Evolutionary conservation across 2,113 vertebrate genomes (phyloP).

Genomic region (Takifugu flavidus): DNA sequence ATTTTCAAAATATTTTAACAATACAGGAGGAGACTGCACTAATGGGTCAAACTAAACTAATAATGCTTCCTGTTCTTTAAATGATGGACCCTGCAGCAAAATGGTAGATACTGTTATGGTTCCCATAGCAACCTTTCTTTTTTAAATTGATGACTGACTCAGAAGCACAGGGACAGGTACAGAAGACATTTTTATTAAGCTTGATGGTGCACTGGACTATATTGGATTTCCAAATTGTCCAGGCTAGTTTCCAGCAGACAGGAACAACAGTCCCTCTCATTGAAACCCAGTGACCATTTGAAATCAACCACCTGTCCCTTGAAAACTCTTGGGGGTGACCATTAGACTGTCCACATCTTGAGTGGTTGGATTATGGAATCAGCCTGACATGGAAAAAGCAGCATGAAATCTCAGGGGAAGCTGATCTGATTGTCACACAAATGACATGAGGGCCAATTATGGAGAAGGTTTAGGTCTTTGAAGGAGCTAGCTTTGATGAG

Average conservation of each 20-base stretch:
- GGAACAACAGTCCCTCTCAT: slow-evolving; percentile 44
- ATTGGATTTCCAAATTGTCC: slow-evolving; percentile 4
- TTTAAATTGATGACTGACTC: background rate
- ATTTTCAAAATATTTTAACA: too few relatives aligned
- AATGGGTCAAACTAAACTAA: background rate
- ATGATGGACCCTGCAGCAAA: background rate
- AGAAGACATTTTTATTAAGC: slow-evolving; percentile 7
- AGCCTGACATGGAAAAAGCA: slow-evolving; percentile 23
- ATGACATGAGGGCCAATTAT: slow-evolving; percentile 14
- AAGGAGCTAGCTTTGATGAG: slow-evolving; percentile 27
- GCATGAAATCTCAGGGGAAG: slow-evolving; percentile 27
- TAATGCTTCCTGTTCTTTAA: background rate
- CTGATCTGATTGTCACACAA: slow-evolving; percentile 25
- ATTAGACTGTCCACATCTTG: slow-evolving; percentile 28
- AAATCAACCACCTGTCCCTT: slow-evolving; percentile 42
- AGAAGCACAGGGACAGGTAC: background rate
- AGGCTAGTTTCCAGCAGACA: slow-evolving; percentile 23
- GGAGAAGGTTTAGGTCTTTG: slow-evolving; percentile 28
- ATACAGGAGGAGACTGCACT: background rate
- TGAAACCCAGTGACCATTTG: slow-evolving; percentile 8
- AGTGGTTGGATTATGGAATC: slow-evolving; percentile 40
- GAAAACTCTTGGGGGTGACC: slow-evolving; percentile 36
- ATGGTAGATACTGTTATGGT: background rate
- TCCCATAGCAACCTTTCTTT: background rate
- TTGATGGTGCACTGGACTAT: background rate